These are phyloP conservation scores for Andrena hattorfiana DNA, from an alignment of 2,888 invertebrate species.

Conservation along the genomic window DNA sequence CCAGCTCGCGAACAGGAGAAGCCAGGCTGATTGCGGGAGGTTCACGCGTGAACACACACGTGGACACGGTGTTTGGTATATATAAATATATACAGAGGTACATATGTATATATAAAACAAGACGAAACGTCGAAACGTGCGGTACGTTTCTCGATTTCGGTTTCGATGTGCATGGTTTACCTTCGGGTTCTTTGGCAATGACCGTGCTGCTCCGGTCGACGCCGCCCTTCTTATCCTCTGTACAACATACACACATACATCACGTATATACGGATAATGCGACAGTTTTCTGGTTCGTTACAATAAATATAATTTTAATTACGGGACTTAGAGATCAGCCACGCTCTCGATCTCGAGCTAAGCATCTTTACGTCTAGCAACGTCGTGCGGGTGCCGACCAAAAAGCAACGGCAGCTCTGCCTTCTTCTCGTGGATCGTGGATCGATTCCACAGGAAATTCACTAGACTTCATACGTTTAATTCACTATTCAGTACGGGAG, in stretches of 20 bases:
- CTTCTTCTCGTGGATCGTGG: too few relatives aligned
- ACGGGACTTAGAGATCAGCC: slow-evolving; percentile 48
- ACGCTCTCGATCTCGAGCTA: slow-evolving; percentile 29
- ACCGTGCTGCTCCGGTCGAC: slow-evolving; percentile 97
- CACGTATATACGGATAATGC: slow-evolving; percentile 83
- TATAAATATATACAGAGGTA: slow-evolving; percentile 32
- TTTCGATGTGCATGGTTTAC: slow-evolving; percentile 85
- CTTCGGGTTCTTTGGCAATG: slow-evolving; percentile 97
- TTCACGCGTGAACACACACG: slow-evolving; percentile 50
- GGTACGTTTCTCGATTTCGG: slow-evolving; percentile 54
- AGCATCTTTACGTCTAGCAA: slow-evolving; percentile 28
- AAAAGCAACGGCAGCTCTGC: slow-evolving; percentile 8
- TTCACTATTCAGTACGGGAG: background rate
- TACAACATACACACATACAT: slow-evolving; percentile 87
- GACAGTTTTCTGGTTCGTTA: slow-evolving; percentile 57
- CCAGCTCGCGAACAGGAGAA: slow-evolving; percentile 55
- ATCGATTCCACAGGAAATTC: too few relatives aligned
- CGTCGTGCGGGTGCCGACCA: slow-evolving; percentile 5
- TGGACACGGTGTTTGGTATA: slow-evolving; percentile 31
- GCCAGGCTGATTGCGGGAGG: slow-evolving; percentile 48
- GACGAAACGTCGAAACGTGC: slow-evolving; percentile 64
- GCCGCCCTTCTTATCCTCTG: slow-evolving; percentile 96
- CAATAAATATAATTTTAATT: slow-evolving; percentile 39
- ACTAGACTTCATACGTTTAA: background rate
- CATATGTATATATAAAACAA: slow-evolving; percentile 48